These are phyloP conservation scores for Drosophila antonietae DNA, from an alignment of 2,888 invertebrate genomes.

Conservation along the genomic window DNA sequence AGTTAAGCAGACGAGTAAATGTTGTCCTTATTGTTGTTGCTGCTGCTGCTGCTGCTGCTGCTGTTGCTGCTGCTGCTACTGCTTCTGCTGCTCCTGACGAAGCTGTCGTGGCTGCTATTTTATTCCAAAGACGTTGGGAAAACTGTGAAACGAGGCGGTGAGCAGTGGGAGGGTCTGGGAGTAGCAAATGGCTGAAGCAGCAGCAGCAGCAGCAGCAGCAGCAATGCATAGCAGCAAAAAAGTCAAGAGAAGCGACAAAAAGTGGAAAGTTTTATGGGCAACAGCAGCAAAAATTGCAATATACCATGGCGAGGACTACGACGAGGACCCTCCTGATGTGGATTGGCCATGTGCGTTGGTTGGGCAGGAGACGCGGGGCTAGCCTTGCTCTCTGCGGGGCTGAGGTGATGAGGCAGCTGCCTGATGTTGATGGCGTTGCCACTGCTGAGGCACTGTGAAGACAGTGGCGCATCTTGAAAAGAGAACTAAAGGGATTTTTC, in stretches of 20 bases:
- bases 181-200: slow-evolving; percentile 31
- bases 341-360: slow-evolving; percentile 39
- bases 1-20: slow-evolving; percentile 80
- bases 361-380: neutral
- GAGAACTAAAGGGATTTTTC: neutral
- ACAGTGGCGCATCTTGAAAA: slow-evolving; percentile 27
- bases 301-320: slow-evolving; percentile 61
- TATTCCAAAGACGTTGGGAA: slow-evolving; percentile 56
- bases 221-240: slow-evolving; percentile 31
- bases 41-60: slow-evolving; percentile 15
- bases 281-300: slow-evolving; percentile 81
- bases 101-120: slow-evolving; percentile 57
- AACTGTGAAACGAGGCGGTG: slow-evolving; percentile 44
- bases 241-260: slow-evolving; percentile 64
- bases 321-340: slow-evolving; percentile 34
- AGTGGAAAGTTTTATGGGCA: slow-evolving; percentile 80
- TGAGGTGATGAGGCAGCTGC: slow-evolving; percentile 51
- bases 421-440: slow-evolving; percentile 72
- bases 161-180: slow-evolving; percentile 20
- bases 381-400: slow-evolving; percentile 10
- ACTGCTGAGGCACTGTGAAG: slow-evolving; percentile 58
- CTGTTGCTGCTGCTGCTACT: slow-evolving; percentile 9
- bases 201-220: slow-evolving; percentile 31
- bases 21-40: slow-evolving; percentile 79
- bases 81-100: slow-evolving; percentile 44